Base-by-base conservation (phyloP, 1,140 invertebrate genomes). In the Himalopsyche phryganea region DNA sequence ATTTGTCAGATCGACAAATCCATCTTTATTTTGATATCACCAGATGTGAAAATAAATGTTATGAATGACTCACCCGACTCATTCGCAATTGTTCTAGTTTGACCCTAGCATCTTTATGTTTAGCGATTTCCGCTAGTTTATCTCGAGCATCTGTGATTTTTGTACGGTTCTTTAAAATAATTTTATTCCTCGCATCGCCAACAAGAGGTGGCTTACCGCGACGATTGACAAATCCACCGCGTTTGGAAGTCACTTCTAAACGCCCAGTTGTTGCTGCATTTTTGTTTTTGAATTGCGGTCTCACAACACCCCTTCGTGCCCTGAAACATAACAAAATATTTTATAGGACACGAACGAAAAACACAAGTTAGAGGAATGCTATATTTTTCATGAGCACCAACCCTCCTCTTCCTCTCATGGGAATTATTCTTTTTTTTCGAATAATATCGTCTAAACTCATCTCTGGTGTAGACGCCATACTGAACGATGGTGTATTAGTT, bases 121-220 rank as follows among this genome's bases (percentile, higher is more conserved):
- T 85, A 2, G 83, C 84, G 54, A 85, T 76, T 70, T 85, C 77
- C 15, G 80, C 81, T 19, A 87, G 69, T 66, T 85, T 86, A 63
- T 86, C 85, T 56, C 85, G 71, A 1, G 85, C 85, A 76, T 87
- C 85, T 3, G 75, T 79, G 32, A 87, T 75, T 58, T 84, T 81
- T 41, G 77, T 78, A 23, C 84, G 74, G 62, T 86, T 85, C 58
- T 85, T 85, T 41, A 82, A 81, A 63, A 86, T 84, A 49, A 88
- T 87, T 72, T 83, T 84, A 57, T 83, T 76, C 51, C 86, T 72
- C 17, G 85, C 86, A 79, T 89, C 86, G 11, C 53, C 53, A 9
- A 56, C 7, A 6, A 56, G 40, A 7, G 44, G 52, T 19, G 32
- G 40, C 17, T 55, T 55, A 32, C 42, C 32, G 7, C 38, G 20